phyloP scores from a whole-genome alignment of 2,797 vertebrate genomes.

The Phylloscopus collybita region DNA sequence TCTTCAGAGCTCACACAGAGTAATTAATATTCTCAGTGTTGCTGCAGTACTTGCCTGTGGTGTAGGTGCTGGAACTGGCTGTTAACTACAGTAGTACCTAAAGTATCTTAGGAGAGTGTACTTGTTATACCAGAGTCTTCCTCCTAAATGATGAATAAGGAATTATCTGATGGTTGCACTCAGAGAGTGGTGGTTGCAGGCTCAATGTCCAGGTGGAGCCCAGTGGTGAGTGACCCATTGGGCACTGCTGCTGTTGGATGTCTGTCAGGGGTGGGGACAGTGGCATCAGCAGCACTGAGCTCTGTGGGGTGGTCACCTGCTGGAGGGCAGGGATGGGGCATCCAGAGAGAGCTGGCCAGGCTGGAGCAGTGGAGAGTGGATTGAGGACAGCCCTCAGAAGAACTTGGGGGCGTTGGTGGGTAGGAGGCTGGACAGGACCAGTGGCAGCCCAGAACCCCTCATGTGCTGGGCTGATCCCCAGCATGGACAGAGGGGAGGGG shows the following conservation, averaged over 20 bases:
- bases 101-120: not conserved
- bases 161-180: not conserved
- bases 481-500: not conserved
- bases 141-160: not conserved
- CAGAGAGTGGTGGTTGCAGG: not conserved
- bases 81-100: not conserved
- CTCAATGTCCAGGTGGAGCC: not conserved
- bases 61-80: not conserved
- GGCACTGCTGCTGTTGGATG: fast-evolving
- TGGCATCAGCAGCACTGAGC: fast-evolving
- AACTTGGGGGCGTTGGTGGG: fast-evolving
- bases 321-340: not conserved
- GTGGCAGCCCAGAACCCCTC: not conserved
- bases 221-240: not conserved
- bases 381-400: not conserved
- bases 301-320: not conserved
- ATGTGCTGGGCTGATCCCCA: not conserved
- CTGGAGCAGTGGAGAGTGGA: not conserved
- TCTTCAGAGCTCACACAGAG: not conserved
- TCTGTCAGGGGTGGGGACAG: not conserved
- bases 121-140: not conserved
- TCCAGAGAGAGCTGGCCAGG: not conserved
- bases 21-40: not conserved
- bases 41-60: not conserved
- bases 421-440: not conserved